A percentile compares a stretch with the other conserved stretches of the same genome.
These are phyloP conservation scores for Philantomba maxwellii DNA, from an alignment of 2,113 vertebrate genomes.

Conservation along the genomic window DNA sequence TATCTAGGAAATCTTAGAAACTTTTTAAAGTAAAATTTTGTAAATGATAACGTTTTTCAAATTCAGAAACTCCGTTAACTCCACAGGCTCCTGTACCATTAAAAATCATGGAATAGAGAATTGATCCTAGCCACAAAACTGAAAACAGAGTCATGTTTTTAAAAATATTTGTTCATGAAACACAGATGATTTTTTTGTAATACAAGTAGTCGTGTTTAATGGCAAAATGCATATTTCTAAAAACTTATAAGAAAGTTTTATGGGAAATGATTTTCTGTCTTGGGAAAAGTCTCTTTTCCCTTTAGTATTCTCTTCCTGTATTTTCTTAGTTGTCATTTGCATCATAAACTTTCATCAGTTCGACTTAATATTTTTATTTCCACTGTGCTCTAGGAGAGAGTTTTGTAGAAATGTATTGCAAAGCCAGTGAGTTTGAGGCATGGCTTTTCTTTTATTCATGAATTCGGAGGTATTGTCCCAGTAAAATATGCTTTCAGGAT, in stretches of 20 bases:
- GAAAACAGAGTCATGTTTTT: neutral
- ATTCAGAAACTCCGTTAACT: conserved; percentile 2
- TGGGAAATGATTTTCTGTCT: neutral
- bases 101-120: neutral
- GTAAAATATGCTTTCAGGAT: conserved; percentile 52
- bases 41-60: conserved; percentile 16
- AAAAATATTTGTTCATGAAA: neutral
- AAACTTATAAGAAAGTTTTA: neutral
- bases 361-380: conserved; percentile 2
- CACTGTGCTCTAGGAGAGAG: neutral
- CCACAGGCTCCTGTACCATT: neutral
- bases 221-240: neutral
- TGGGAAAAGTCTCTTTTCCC: neutral
- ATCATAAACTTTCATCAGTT: conserved; percentile 15
- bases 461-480: conserved; percentile 20
- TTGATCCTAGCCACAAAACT: neutral
- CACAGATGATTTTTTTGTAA: neutral
- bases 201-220: neutral
- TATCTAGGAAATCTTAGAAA: neutral
- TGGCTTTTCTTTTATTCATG: conserved; percentile 27
- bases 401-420: conserved; percentile 26
- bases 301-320: neutral
- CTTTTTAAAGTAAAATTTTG: neutral
- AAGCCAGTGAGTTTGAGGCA: conserved; percentile 17
- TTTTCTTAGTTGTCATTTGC: neutral